A percentile compares a stretch with the other conserved stretches of the same genome.
These are phyloP conservation scores for Mamestra brassicae DNA, from an alignment of 2,888 invertebrate species.

Conservation along the genomic window DNA sequence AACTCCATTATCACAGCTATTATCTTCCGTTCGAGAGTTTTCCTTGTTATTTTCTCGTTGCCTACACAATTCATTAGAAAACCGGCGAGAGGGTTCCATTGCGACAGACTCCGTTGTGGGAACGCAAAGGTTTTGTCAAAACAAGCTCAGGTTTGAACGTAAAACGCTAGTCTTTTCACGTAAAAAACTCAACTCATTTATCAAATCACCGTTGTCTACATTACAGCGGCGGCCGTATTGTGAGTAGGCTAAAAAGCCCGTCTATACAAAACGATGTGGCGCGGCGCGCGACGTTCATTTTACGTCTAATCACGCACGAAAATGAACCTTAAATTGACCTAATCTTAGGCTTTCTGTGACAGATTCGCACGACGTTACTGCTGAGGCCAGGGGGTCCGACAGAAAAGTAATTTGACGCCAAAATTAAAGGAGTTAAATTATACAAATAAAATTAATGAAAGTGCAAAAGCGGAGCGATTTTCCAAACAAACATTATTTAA, in stretches of 20 bases:
- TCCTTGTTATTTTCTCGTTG: slow-evolving; percentile 65
- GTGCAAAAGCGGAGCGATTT: slow-evolving; percentile 80
- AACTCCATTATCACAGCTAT: slow-evolving; percentile 63
- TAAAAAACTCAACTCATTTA: slow-evolving; percentile 85
- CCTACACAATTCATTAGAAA: slow-evolving; percentile 66
- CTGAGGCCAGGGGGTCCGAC: slow-evolving; percentile 69
- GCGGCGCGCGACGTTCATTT: slow-evolving; percentile 72
- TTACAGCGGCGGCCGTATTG: slow-evolving; percentile 83
- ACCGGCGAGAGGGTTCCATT: slow-evolving; percentile 70
- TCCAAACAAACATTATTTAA: slow-evolving; percentile 76
- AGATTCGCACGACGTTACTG: slow-evolving; percentile 51
- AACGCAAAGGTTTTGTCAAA: slow-evolving; percentile 78
- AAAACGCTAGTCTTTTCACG: slow-evolving; percentile 81
- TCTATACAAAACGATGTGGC: slow-evolving; percentile 77
- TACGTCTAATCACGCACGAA: slow-evolving; percentile 71
- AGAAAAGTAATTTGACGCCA: slow-evolving; percentile 80
- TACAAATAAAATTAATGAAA: slow-evolving; percentile 84
- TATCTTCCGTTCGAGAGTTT: slow-evolving; percentile 58
- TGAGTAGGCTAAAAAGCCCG: slow-evolving; percentile 85
- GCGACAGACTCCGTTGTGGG: slow-evolving; percentile 73
- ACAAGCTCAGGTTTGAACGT: slow-evolving; percentile 76
- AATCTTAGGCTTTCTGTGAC: slow-evolving; percentile 62
- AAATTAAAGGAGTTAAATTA: slow-evolving; percentile 85
- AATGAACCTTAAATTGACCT: slow-evolving; percentile 73
- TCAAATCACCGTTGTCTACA: slow-evolving; percentile 88